phyloP scores from a whole-genome alignment of 2,797 vertebrate genomes.

The Hyperoplus lanceolatus region DNA sequence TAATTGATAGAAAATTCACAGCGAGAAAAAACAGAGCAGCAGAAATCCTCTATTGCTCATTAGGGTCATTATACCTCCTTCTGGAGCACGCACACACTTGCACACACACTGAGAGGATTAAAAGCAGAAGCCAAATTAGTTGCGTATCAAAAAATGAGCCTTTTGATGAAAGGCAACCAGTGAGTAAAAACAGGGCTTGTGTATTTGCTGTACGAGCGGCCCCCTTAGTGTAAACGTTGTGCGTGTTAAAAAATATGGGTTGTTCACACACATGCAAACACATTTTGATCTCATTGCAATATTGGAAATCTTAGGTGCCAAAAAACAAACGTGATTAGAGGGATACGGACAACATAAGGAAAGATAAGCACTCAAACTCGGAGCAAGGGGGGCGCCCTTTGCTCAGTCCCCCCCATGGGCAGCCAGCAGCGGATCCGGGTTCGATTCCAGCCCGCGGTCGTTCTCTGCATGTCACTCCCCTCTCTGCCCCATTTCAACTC shows the following conservation, averaged over 20 bases:
- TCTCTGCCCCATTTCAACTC: no score
- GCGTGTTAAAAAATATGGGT: constrained; percentile 16
- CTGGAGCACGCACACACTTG: constrained; percentile 36
- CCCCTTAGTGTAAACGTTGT: constrained; percentile 23
- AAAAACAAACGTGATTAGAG: constrained; percentile 17
- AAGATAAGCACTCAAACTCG: constrained; percentile 26
- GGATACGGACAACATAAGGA: background rate
- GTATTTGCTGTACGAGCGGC: background rate
- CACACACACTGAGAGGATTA: constrained; percentile 39
- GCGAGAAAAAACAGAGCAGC: constrained; percentile 59
- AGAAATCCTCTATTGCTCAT: constrained; percentile 74
- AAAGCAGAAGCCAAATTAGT: constrained; percentile 73
- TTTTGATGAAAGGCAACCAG: constrained; percentile 67
- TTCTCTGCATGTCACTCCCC: no score
- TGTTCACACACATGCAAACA: constrained; percentile 23
- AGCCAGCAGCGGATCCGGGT: no score
- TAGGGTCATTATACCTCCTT: constrained; percentile 75
- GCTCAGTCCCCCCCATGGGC: no score
- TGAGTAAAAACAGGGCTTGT: constrained; percentile 37
- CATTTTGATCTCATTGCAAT: constrained; percentile 19
- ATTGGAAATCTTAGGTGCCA: constrained; percentile 21
- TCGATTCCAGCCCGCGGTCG: no score
- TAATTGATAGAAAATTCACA: constrained; percentile 76
- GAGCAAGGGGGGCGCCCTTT: background rate
- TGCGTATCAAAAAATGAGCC: constrained; percentile 59